Base-by-base conservation (phyloP, 2,888 invertebrate genomes). In the Oxycera nigricornis region DNA sequence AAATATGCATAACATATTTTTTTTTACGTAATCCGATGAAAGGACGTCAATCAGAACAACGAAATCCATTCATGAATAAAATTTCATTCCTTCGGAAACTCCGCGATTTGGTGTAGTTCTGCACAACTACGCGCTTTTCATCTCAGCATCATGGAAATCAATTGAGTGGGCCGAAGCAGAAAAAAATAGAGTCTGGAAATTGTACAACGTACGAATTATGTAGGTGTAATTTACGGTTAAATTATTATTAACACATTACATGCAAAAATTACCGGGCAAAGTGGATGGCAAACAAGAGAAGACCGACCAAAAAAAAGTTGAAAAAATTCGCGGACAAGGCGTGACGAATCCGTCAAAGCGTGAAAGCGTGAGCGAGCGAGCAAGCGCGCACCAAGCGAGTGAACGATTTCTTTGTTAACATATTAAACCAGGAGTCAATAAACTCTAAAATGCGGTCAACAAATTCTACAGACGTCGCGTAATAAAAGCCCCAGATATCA, bases 391-490 rank as follows among this genome's bases (percentile, higher is more conserved):
- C 24, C 7, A 24, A 55, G 24, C 52, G 52, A 55, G 24, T 28
- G 59, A 59, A n/a, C 59, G 28, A 59, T 59, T 59, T 59, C 59
- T 59, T 59, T 59, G 59, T 59, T 59, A 59, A 59, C 14, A 59
- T 59, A n/a, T 7, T 55, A 59, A 62, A n/a, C n/a, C 62, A 35
- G 20, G 39, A 62, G 62, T 62, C 62, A 62, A 62, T 62, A 62
- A 62, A 62, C 62, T 62, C 39, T 62, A 28, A 62, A 62, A 62
- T 39, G 62, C 62, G 62, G 62, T 62, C 62, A 62, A 62, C 62
- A 62, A 62, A 39, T 62, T 35, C 28, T 62, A 39, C 39, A 62
- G 62, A 59, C 59, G 59, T 28, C 59, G 59, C 59, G 59, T 59
- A 59, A 59, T 59, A 59, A 59, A 59, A 59, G 59, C 59, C n/a